Evolutionary conservation across 2,113 vertebrate species (phyloP).

Genomic region (Tympanuchus pallidicinctus): DNA sequence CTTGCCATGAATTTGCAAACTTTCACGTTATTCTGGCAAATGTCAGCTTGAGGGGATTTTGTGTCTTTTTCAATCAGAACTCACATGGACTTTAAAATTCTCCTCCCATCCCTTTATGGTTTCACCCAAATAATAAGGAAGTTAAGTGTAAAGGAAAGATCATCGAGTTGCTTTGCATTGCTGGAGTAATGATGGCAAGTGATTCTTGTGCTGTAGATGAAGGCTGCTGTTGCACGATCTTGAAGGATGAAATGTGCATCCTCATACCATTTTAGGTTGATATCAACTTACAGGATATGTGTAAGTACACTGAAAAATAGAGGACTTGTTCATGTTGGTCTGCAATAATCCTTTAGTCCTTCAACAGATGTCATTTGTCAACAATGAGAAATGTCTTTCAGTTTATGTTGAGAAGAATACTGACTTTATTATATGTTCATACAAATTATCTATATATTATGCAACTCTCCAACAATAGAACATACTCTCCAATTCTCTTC

Average conservation of each 20-base stretch:
- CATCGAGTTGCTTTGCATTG: not conserved
- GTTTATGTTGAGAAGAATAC: not conserved
- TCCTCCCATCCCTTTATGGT: not conserved
- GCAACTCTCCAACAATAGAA: not conserved
- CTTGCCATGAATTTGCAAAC: not conserved
- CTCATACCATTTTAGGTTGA: not conserved
- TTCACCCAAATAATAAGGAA: not conserved
- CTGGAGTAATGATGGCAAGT: not conserved
- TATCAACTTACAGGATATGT: not conserved
- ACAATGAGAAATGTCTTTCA: not conserved
- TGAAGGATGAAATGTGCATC: not conserved
- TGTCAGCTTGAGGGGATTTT: not conserved
- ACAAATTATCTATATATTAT: not conserved
- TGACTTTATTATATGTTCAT: not conserved
- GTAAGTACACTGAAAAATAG: not conserved
- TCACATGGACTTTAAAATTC: not conserved
- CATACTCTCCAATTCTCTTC: not conserved
- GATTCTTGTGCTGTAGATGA: not conserved
- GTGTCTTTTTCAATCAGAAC: not conserved
- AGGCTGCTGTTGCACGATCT: not conserved
- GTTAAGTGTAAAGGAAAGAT: not conserved
- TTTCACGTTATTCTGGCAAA: not conserved
- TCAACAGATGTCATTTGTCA: not conserved
- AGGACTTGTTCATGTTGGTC: not conserved
- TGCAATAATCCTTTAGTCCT: not conserved